Evolutionary conservation across 2,888 invertebrate species (phyloP).

Genomic region (Drosophila formosana): DNA sequence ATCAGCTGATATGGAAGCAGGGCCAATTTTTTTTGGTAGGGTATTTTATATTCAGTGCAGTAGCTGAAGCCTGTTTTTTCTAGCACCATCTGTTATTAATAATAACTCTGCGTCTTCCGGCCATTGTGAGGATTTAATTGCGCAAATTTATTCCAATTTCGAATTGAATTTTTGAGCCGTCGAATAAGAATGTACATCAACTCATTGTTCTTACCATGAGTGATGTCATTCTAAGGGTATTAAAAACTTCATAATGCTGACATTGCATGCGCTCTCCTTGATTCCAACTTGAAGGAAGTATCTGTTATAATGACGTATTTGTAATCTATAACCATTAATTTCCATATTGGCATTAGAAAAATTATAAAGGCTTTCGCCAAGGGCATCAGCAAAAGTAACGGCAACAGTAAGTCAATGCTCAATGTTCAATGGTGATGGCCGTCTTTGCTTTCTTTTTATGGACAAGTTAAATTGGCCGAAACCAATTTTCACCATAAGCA

Average conservation of each 20-base stretch:
- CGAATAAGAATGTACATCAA: conserved; percentile 46
- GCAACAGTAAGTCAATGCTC: conserved; percentile 52
- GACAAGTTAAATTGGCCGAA: conserved; percentile 57
- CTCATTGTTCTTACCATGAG: conserved; percentile 19
- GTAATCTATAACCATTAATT: background rate
- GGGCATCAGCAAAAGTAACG: conserved; percentile 21
- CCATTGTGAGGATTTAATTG: conserved; percentile 45
- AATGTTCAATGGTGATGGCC: conserved; percentile 44
- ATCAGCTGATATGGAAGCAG: conserved; percentile 9
- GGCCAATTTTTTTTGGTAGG: background rate
- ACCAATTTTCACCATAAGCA: conserved; percentile 59
- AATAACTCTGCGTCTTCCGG: conserved; percentile 53
- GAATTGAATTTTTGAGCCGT: conserved; percentile 44
- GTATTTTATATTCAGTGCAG: background rate
- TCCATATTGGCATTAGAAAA: conserved; percentile 30
- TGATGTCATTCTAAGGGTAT: conserved; percentile 43
- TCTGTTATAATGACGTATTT: background rate
- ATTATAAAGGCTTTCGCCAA: conserved; percentile 45
- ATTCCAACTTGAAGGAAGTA: background rate
- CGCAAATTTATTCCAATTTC: conserved; percentile 41
- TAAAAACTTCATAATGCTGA: conserved; percentile 8
- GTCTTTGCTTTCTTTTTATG: conserved; percentile 52
- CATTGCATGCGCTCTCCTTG: conserved; percentile 14
- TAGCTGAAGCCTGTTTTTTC: background rate
- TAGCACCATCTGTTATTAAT: conserved; percentile 49